A percentile compares a stretch with the other conserved stretches of the same genome.
phyloP scores from a whole-genome alignment of 2,888 invertebrate genomes.

The Drosophila hamatofila region DNA sequence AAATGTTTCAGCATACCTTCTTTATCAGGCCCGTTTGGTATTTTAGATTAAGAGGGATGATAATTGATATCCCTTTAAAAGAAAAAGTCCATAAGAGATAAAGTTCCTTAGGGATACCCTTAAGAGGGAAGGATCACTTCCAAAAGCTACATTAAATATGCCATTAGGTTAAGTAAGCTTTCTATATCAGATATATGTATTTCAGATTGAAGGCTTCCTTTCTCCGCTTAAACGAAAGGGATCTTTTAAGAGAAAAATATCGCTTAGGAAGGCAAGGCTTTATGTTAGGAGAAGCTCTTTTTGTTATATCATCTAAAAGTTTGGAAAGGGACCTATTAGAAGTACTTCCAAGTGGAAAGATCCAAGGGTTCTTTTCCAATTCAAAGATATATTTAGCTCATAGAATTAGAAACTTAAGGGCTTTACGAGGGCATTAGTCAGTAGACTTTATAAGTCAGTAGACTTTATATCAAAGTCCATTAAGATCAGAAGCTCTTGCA shows the following conservation, averaged over 20 bases:
- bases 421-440: neutral
- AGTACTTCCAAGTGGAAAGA: neutral
- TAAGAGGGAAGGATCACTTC: neutral
- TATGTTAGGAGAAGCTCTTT: neutral
- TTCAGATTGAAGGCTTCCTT: neutral
- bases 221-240: neutral
- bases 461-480: neutral
- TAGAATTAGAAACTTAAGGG: neutral
- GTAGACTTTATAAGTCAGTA: neutral
- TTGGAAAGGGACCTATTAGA: neutral
- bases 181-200: neutral
- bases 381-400: neutral
- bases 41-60: neutral
- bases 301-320: neutral
- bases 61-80: too few species aligned
- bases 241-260: neutral
- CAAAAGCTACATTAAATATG: neutral
- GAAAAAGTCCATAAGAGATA: too few species aligned
- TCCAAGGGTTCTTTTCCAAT: neutral
- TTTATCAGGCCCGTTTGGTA: neutral
- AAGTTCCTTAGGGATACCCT: neutral
- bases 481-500: neutral
- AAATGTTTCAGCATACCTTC: neutral
- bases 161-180: neutral
- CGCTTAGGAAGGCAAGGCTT: too few species aligned